phyloP scores from a whole-genome alignment of 1,140 invertebrate species.

The Belonocnema kinseyi region DNA sequence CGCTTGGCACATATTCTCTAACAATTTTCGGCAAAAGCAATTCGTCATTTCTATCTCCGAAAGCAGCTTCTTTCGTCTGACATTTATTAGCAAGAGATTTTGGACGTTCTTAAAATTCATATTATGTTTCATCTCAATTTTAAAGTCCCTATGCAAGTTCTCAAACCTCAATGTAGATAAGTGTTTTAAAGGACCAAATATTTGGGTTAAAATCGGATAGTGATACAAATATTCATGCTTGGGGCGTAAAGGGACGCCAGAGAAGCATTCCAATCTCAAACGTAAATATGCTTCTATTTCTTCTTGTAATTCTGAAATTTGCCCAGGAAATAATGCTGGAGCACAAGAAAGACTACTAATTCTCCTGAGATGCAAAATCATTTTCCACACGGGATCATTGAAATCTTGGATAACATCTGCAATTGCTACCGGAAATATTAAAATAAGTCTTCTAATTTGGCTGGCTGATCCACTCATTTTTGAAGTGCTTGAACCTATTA shows the following conservation, averaged over 20 bases:
- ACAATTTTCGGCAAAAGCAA: too few species aligned
- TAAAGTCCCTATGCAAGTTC: constrained; percentile 41
- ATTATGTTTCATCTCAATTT: constrained; percentile 33
- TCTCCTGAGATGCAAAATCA: too few species aligned
- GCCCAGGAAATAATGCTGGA: constrained; percentile 40
- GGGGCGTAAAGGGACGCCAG: constrained; percentile 29
- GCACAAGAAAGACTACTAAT: constrained; percentile 38
- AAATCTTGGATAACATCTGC: too few species aligned
- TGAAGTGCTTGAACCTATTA: constrained; percentile 22
- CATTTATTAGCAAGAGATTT: too few species aligned
- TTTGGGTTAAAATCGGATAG: constrained; percentile 38
- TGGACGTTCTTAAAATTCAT: constrained; percentile 13
- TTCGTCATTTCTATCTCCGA: too few species aligned
- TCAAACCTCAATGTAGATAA: constrained; percentile 42
- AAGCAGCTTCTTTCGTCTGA: too few species aligned
- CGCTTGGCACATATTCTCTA: background rate
- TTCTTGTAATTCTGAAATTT: constrained; percentile 41
- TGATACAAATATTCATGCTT: constrained; percentile 44
- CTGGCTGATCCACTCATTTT: constrained; percentile 33
- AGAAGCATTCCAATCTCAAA: constrained; percentile 34
- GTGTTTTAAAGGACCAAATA: constrained; percentile 43
- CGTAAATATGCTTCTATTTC: constrained; percentile 43
- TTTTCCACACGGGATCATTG: too few species aligned
- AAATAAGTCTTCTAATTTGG: constrained; percentile 34
- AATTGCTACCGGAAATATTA: too few species aligned